Evolutionary conservation across 2,797 vertebrate genomes (phyloP), one percentile per base, ranked within the genome.

Genomic region (Gallirallus australis): DNA sequence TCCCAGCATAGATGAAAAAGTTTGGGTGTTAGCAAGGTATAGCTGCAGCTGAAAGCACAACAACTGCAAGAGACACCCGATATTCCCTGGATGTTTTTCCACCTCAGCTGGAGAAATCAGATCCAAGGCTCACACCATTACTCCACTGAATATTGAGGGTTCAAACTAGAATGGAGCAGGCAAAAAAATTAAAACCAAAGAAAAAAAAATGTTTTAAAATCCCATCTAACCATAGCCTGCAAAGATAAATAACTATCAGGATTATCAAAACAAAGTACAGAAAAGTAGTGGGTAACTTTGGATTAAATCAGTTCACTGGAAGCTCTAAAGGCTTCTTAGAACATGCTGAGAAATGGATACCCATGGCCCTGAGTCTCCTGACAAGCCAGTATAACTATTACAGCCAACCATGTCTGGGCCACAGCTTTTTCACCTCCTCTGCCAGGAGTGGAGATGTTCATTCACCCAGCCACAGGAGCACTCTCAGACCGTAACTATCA

Each of bases 1-100:
- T 84, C 68, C 76, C 76, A 81, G 54, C 33, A 31, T n/a, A 94
- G 61, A 81, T 69, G 72, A 95, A 80, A 94, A 28, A 33, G 39
- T 89, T 86, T 69, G 65, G 10, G 47, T 86, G 80, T 88, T 91
- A 91, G 56, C 30, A 80, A 87, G 42, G 57, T 82, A 61, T 27
- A 88, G 39, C 33, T 90, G 35, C 21, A 92, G 31, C 45, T 3
- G 13, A 94, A 92, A 90, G 50, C 25, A 54, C 20, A 72, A 56
- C 63, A 72, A 59, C 63, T 82, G 56, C 52, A 70, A 73, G 28
- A 80, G 28, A 80, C 37, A 90, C 35, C 20, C 79, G 81, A 12
- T 85, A 57, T 82, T 91, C 53, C 68, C 65, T 75, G 75, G 52
- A 53, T 50, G 15, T 60, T 96, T 80, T 88, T 78, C 40, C 45